Conservation (phyloP, 2,888 invertebrate species). For the Malthinus flaveolus region DNA sequence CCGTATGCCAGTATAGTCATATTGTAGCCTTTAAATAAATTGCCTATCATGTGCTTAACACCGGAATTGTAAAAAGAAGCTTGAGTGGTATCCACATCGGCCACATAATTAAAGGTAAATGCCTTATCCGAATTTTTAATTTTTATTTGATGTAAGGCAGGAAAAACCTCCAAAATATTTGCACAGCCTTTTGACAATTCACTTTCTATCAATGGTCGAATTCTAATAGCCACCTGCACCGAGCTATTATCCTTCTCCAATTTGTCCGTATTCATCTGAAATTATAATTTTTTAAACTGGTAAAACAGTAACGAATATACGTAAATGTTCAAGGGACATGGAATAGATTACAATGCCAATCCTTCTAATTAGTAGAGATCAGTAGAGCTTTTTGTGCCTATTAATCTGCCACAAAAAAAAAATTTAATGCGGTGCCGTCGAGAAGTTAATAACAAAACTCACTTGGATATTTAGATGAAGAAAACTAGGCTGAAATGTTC, state of each 20-base stretch:
- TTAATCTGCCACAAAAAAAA: no score
- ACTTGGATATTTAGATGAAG: no score
- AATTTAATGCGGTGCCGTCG: no score
- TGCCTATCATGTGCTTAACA: slow-evolving; percentile 70
- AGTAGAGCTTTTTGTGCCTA: no score
- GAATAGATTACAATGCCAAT: no score
- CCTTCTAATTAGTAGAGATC: no score
- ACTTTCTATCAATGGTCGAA: slow-evolving; percentile 75
- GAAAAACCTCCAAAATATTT: slow-evolving; percentile 68
- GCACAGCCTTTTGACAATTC: slow-evolving; percentile 78
- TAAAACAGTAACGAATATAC: no score
- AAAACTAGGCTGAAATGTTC: no score
- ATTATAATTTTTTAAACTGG: slow-evolving; percentile 5
- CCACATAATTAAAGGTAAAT: slow-evolving; percentile 86
- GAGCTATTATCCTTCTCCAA: slow-evolving; percentile 39
- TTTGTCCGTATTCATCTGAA: slow-evolving; percentile 37
- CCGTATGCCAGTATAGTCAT: slow-evolving; percentile 94
- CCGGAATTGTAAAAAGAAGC: slow-evolving; percentile 73
- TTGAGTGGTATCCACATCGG: slow-evolving; percentile 70
- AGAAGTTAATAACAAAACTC: no score
- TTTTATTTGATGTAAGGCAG: slow-evolving; percentile 69
- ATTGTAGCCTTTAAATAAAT: slow-evolving; percentile 86
- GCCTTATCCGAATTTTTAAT: slow-evolving; percentile 67
- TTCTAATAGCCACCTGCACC: slow-evolving; percentile 80
- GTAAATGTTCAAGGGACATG: no score